Evolutionary conservation across 1,140 invertebrate species (phyloP).

Genomic region (Apis dorsata): DNA sequence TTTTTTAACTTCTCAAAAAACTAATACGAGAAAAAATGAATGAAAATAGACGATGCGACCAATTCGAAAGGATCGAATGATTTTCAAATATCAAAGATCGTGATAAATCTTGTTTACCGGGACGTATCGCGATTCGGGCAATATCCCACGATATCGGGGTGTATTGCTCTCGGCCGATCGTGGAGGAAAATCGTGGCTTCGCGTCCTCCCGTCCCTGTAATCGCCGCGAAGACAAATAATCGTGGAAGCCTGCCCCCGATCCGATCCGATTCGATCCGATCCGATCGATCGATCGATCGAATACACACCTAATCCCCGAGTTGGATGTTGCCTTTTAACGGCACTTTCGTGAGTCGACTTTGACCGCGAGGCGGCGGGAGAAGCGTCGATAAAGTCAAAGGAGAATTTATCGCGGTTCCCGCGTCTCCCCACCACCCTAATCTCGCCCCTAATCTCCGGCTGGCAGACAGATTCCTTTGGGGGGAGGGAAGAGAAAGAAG

Average conservation of each 20-base stretch:
- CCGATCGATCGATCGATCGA: conserved; percentile 18
- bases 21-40: too few species aligned
- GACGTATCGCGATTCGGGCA: background rate
- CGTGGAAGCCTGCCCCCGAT: background rate
- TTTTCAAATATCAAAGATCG: background rate
- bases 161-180: background rate
- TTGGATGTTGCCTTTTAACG: conserved; percentile 56
- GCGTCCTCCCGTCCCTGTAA: background rate
- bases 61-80: background rate
- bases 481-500: background rate
- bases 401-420: conserved; percentile 60
- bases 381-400: conserved; percentile 63
- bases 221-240: conserved; percentile 43
- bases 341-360: conserved; percentile 50
- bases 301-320: conserved; percentile 29
- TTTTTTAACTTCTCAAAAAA: too few species aligned
- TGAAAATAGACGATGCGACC: background rate
- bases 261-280: too few species aligned
- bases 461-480: conserved; percentile 32
- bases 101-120: background rate
- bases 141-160: background rate
- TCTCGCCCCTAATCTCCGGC: conserved; percentile 60
- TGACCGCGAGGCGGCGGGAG: conserved; percentile 24
- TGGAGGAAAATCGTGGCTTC: background rate
- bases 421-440: conserved; percentile 44